A percentile compares a stretch with the other conserved stretches of the same genome.
These are phyloP conservation scores for Trissolcus japonicus DNA, from an alignment of 2,888 invertebrate genomes.

Conservation along the genomic window DNA sequence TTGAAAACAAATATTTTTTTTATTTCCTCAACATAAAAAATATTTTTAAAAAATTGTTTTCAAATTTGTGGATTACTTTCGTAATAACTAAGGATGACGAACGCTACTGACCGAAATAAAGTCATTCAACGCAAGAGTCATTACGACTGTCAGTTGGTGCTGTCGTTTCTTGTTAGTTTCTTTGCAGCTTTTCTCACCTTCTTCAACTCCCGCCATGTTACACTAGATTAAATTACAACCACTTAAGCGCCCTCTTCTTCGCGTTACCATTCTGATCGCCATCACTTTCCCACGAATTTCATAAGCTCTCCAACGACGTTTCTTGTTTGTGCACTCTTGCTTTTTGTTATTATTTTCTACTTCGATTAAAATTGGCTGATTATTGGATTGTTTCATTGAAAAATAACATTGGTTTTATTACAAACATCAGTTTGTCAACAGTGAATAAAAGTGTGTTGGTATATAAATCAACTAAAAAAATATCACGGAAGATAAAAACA, in stretches of 20 bases:
- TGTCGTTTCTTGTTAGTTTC: slow-evolving; percentile 44
- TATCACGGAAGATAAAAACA: no score
- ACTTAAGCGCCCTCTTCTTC: slow-evolving; percentile 47
- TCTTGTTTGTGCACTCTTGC: not conserved
- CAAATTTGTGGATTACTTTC: slow-evolving; percentile 15
- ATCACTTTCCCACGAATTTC: slow-evolving; percentile 48
- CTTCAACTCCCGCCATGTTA: slow-evolving; percentile 34
- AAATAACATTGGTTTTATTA: no score
- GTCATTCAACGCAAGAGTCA: slow-evolving; percentile 31
- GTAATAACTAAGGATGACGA: slow-evolving; percentile 2
- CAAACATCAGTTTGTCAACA: no score
- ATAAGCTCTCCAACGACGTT: slow-evolving; percentile 34
- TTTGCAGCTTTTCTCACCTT: slow-evolving; percentile 50
- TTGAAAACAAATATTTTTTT: not conserved
- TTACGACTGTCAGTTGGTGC: slow-evolving; percentile 34
- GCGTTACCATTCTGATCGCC: slow-evolving; percentile 36
- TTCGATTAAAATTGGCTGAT: no score
- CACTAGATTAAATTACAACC: slow-evolving; percentile 56
- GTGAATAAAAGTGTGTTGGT: no score
- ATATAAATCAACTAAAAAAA: no score
- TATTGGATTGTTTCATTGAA: no score
- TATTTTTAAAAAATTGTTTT: not conserved
- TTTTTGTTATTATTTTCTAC: not conserved
- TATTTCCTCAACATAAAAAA: not conserved
- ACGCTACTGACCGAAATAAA: slow-evolving; percentile 32